A percentile compares a stretch with the other conserved stretches of the same genome.
Evolutionary conservation across 2,113 vertebrate genomes (phyloP).

Genomic region (Rhinopithecus roxellana): DNA sequence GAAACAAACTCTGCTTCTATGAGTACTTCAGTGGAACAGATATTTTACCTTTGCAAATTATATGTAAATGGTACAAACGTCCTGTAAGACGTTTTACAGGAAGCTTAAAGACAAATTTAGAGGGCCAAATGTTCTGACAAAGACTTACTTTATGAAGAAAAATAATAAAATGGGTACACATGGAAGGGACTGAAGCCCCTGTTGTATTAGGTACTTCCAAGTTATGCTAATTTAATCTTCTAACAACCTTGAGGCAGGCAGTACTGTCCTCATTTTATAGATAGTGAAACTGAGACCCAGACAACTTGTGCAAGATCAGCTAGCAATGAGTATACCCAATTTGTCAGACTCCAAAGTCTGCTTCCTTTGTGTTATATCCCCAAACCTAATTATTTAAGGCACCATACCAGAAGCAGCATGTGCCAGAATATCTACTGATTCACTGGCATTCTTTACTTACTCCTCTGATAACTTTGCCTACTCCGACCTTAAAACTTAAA

Average conservation of each 20-base stretch:
- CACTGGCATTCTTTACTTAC: slow-evolving; percentile 84
- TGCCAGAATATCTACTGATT: background rate
- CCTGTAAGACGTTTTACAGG: background rate
- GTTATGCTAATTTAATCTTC: background rate
- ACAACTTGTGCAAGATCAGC: background rate
- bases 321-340: background rate
- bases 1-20: slow-evolving; percentile 16
- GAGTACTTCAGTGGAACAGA: background rate
- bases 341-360: background rate
- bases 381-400: background rate
- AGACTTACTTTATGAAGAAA: background rate
- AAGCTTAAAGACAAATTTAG: background rate
- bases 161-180: background rate
- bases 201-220: background rate
- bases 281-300: background rate
- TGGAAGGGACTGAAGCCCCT: background rate
- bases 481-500: slow-evolving; percentile 94
- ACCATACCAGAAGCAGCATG: background rate
- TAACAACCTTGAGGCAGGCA: background rate
- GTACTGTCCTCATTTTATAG: background rate
- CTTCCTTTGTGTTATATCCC: background rate
- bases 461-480: slow-evolving; percentile 96
- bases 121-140: slow-evolving; percentile 4
- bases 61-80: background rate
- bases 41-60: background rate